Evolutionary conservation across 2,113 vertebrate species (phyloP).

Genomic region (Ptyas mucosa): DNA sequence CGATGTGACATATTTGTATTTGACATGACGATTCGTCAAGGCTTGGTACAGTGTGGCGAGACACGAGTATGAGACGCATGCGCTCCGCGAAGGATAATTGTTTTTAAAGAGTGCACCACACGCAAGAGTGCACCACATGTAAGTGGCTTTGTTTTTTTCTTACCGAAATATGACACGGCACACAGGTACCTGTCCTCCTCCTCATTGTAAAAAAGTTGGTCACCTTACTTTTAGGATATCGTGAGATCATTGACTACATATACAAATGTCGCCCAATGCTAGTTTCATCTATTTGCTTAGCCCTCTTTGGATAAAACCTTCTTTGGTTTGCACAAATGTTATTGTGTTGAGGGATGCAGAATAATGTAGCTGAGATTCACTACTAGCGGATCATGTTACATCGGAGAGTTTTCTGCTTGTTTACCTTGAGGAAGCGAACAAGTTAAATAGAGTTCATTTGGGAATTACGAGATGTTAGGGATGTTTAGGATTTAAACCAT

Average conservation of each 20-base stretch:
- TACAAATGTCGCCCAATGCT: not conserved
- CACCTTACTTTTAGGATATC: not conserved
- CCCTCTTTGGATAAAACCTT: not conserved
- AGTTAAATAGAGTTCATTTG: not conserved
- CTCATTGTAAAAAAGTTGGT: too few species aligned
- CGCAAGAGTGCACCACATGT: too few species aligned
- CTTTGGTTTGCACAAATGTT: not conserved
- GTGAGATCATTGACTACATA: not conserved
- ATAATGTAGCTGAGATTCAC: not conserved
- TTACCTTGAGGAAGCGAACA: not conserved
- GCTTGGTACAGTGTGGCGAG: too few species aligned
- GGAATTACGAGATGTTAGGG: not conserved
- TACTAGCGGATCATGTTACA: not conserved
- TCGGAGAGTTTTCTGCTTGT: not conserved
- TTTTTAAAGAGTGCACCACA: too few species aligned
- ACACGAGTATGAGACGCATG: too few species aligned
- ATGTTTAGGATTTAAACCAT: not conserved
- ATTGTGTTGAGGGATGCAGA: not conserved
- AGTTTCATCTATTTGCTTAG: not conserved
- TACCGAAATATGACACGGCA: too few species aligned
- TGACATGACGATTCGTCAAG: too few species aligned
- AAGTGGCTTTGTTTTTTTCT: too few species aligned
- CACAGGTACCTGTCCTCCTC: too few species aligned
- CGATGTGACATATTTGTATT: too few species aligned
- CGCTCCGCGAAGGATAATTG: too few species aligned